Evolutionary conservation across 1,140 invertebrate species (phyloP), one percentile per base, ranked within the genome.

Genomic region (Dreissena polymorpha): DNA sequence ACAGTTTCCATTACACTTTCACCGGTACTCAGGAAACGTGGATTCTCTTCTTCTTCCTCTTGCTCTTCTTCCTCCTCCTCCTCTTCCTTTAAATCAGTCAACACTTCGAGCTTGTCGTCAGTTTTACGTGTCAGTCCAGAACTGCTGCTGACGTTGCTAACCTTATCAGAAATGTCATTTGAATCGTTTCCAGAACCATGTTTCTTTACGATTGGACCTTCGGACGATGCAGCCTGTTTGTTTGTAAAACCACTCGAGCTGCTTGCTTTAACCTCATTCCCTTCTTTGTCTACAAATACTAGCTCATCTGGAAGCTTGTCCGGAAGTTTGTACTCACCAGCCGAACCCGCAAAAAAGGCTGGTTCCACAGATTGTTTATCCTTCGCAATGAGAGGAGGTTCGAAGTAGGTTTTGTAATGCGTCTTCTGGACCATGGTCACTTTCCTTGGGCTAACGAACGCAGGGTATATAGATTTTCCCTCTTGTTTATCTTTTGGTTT

Each of bases 361-460:
- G 87, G 87, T 29, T 86, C 85, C 10, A 83, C 70, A 14, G 63
- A 69, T 83, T 88, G 86, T 21, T 74, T 79, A 14, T 60, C 67
- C 39, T 81, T 86, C 27, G 78, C 68, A 18, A 88, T 77, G 18
- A 88, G 65, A 5, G 87, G 87, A 0, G 87, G 87, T 2, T 84
- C 84, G 57, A 83, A 88, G 72, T 57, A 86, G 5, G 80, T 81
- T 57, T 87, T 83, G 70, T 86, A 86, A 0, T 76, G 39, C 12
- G 84, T 82, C 60, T 88, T 77, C 69, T 87, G 70, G 6, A 81
- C 50, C 49, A 83, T 25, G 5, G 65, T 77, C 21, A 77, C 74
- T 84, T 88, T 88, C 27, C 85, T 64, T 27, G 87, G 86, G 72
- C 87, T 88, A 16, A 88, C 85, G 63, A 87, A 88, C 10, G 82